Evolutionary conservation across 2,888 invertebrate species (phyloP).

Genomic region (Drosophila mayaguana): DNA sequence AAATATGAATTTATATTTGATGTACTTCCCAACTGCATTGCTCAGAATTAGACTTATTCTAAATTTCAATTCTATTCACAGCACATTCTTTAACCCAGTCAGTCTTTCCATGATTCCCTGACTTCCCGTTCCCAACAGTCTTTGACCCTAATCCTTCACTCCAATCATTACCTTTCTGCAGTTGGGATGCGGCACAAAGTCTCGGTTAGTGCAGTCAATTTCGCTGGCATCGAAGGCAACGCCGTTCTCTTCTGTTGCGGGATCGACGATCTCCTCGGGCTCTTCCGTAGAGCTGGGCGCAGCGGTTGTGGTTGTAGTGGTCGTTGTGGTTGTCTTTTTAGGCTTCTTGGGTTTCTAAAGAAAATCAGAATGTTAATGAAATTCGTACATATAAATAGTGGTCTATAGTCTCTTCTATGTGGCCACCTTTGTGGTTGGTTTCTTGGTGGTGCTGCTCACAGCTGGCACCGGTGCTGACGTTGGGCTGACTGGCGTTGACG

Average conservation of each 20-base stretch:
- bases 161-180: constrained; percentile 86
- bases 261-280: constrained; percentile 36
- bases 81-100: background rate
- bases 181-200: constrained; percentile 87
- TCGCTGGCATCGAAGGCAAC: constrained; percentile 71
- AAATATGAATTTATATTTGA: too few species aligned
- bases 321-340: constrained; percentile 68
- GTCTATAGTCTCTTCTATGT: background rate
- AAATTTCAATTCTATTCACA: background rate
- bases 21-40: too few species aligned
- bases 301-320: constrained; percentile 57
- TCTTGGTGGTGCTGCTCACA: constrained; percentile 55
- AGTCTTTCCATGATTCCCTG: too few species aligned
- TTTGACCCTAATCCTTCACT: background rate
- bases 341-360: constrained; percentile 79
- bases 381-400: background rate
- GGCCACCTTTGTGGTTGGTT: constrained; percentile 68
- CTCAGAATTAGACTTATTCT: too few species aligned
- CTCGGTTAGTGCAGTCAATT: constrained; percentile 86
- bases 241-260: constrained; percentile 35
- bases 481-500: constrained; percentile 54
- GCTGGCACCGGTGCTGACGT: constrained; percentile 71
- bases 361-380: constrained; percentile 11
- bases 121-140: too few species aligned
- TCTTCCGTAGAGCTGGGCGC: constrained; percentile 61